These are phyloP conservation scores for Pelecanoides urinatrix DNA, from an alignment of 2,113 vertebrate genomes.

Conservation along the genomic window DNA sequence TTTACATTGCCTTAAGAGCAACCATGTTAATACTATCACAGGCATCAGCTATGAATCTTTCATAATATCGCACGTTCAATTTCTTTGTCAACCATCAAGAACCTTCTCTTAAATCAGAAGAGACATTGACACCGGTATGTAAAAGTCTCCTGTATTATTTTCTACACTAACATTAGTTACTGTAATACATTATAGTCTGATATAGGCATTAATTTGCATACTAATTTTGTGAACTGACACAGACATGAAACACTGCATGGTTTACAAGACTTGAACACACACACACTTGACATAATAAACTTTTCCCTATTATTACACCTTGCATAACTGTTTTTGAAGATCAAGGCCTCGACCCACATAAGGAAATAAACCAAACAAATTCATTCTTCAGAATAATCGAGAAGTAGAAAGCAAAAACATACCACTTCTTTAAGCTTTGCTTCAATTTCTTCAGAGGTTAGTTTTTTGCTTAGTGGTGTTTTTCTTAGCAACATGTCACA, in stretches of 20 bases:
- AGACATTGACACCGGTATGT: not conserved
- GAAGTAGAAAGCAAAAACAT: constrained; percentile 47
- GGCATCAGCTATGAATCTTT: not conserved
- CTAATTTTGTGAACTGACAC: not conserved
- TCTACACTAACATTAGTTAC: not conserved
- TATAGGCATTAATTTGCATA: not conserved
- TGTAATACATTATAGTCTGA: not conserved
- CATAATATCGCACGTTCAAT: not conserved
- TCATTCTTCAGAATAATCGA: not conserved
- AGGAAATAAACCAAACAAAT: constrained; percentile 17
- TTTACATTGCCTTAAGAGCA: not conserved
- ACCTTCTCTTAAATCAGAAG: not conserved
- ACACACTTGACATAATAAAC: not conserved
- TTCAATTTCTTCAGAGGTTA: constrained; percentile 98
- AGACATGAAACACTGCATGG: not conserved
- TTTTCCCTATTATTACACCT: not conserved
- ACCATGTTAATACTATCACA: not conserved
- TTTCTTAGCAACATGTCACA: constrained; percentile 99
- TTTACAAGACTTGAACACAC: not conserved
- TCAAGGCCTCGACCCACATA: not conserved
- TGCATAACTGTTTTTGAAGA: not conserved
- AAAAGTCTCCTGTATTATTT: not conserved
- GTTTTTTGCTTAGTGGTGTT: constrained; percentile 98
- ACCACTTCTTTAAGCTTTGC: constrained; percentile 99
- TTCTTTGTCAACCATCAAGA: not conserved